phyloP scores from a whole-genome alignment of 2,113 vertebrate species.

The Penelope pileata region DNA sequence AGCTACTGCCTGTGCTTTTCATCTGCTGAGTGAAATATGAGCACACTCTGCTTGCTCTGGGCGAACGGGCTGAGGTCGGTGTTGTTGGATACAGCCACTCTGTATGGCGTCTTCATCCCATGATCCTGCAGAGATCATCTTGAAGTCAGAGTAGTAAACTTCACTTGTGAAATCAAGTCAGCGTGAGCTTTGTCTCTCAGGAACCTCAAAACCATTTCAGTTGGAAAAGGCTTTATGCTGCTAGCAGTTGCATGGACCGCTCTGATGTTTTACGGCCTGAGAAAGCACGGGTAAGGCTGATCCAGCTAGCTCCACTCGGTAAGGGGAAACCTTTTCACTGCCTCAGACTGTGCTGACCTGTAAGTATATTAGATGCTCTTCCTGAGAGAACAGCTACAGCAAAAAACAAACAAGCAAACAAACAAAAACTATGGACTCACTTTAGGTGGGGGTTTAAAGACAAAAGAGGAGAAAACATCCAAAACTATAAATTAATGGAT shows the following conservation, averaged over 20 bases:
- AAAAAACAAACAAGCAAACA: background rate
- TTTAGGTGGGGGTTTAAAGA: conserved; percentile 9
- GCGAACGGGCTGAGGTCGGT: background rate
- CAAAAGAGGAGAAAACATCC: background rate
- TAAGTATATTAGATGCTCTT: background rate
- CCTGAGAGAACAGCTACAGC: background rate
- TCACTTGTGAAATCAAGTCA: background rate
- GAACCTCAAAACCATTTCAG: background rate
- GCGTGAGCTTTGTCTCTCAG: background rate
- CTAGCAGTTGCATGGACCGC: background rate
- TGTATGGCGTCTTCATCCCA: rapidly evolving
- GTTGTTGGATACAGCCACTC: background rate
- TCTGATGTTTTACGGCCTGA: background rate
- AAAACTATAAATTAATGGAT: background rate
- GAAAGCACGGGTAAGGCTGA: background rate
- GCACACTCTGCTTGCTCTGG: background rate
- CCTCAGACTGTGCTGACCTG: background rate
- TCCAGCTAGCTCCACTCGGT: background rate
- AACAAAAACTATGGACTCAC: background rate
- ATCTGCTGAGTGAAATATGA: background rate
- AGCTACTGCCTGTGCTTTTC: background rate
- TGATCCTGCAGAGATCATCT: background rate
- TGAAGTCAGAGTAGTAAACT: background rate
- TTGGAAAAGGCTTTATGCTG: background rate
- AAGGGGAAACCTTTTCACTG: background rate